Base-by-base conservation (phyloP, 2,888 invertebrate species). In the Autographa gamma region DNA sequence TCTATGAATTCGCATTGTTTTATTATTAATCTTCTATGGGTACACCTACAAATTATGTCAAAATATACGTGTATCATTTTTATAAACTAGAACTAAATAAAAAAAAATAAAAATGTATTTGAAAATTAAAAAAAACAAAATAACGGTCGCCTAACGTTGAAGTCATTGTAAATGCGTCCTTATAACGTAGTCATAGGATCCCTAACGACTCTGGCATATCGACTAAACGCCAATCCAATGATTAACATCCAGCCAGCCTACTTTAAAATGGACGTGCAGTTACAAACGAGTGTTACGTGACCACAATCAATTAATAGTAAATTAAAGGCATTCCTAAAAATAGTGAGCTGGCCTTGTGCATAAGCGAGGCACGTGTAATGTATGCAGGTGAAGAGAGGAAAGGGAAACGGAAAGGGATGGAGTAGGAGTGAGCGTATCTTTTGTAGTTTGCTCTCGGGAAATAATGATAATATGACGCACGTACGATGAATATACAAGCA, bases 241-340 rank as follows among this genome's bases (percentile, higher is more conserved):
- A 56, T 56, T 4, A 9, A 19, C 19, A 13, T 56, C 25, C 25
- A n/a, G 11, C 0, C 14, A 9, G 19, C 18, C 54, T 54, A 19
- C 9, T 54, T 54, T 54, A 54, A 54, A 54, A 54, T 54, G 54
- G 18, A 54, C 19, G 54, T 18, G 52, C 19, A 19, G 54, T 54
- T 16, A n/a, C 9, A 9, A 7, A n/a, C 6, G 52, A 25, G 25
- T 25, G 1, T 6, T 54, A 11, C 14, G 14, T 16, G 14, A 43
- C 14, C 6, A 43, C 43, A 14, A 43, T 43, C 16, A 43, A 16
- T 16, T 43, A 16, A 43, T 43, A 41, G 13, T 41, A 25, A 25
- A 25, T 43, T 2, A 48, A 48, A 48, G 48, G 0, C 38, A 7
- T 48, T 48, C 7, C n/a, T 48, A n/a, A 48, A 48, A n/a, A 5